Evolutionary conservation across 2,888 invertebrate species (phyloP).

Genomic region (Mythimna lalbum): DNA sequence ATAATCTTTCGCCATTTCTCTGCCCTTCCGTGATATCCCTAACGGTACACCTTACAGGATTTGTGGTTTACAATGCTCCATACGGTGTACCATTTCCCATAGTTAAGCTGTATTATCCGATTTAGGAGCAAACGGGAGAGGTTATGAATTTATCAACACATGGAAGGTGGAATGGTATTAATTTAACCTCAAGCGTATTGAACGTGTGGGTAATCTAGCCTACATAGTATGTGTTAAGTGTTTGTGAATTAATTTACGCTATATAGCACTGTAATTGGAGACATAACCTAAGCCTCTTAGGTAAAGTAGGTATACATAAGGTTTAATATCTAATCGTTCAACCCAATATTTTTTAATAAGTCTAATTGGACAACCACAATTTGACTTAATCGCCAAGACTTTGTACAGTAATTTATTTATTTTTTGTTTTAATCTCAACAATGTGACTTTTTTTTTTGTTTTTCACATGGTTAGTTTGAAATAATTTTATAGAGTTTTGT

Average conservation of each 20-base stretch:
- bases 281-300: too few relatives aligned
- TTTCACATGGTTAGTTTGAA: too few relatives aligned
- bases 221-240: slow-evolving; percentile 25
- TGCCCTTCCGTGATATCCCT: neutral
- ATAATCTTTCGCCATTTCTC: slow-evolving; percentile 10
- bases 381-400: too few relatives aligned
- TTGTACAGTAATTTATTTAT: too few relatives aligned
- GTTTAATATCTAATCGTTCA: too few relatives aligned
- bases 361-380: too few relatives aligned
- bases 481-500: too few relatives aligned
- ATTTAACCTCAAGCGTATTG: slow-evolving; percentile 44
- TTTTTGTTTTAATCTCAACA: too few relatives aligned
- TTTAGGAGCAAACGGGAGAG: slow-evolving; percentile 39
- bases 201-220: slow-evolving; percentile 7
- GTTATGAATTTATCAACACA: slow-evolving; percentile 49
- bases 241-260: slow-evolving; percentile 24
- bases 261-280: neutral
- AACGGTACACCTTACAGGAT: slow-evolving; percentile 15
- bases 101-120: slow-evolving; percentile 36
- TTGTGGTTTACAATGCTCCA: slow-evolving; percentile 21
- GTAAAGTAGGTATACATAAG: too few relatives aligned
- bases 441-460: too few relatives aligned
- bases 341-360: too few relatives aligned
- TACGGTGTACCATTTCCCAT: slow-evolving; percentile 33
- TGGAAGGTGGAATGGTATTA: slow-evolving; percentile 34